Evolutionary conservation across 2,888 invertebrate species (phyloP).

Genomic region (Tetrapedia diversipes): DNA sequence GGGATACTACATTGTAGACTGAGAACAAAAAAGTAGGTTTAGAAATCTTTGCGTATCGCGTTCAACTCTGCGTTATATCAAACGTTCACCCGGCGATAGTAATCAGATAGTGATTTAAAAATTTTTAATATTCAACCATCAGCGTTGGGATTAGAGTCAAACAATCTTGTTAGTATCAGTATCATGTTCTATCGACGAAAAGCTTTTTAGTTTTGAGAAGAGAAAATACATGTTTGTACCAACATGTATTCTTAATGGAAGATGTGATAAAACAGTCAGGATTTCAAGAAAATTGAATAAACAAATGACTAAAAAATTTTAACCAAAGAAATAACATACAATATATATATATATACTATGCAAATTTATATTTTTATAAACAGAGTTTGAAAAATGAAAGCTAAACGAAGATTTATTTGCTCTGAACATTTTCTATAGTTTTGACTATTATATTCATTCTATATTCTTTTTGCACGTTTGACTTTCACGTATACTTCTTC

Average conservation of each 20-base stretch:
- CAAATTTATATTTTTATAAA: no score
- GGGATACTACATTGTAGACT: conserved; percentile 19
- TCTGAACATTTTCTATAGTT: no score
- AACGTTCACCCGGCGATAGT: conserved; percentile 7
- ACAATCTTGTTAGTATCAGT: conserved; percentile 9
- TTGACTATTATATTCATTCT: no score
- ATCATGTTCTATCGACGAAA: conserved; percentile 6
- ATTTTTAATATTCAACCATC: conserved; percentile 30
- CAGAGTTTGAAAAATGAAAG: no score
- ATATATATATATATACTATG: no score
- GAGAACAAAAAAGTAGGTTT: conserved; percentile 2
- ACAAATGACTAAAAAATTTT: no score
- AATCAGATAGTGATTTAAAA: conserved; percentile 21
- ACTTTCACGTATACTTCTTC: not conserved
- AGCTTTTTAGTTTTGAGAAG: not conserved
- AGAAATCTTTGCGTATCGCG: conserved; percentile 15
- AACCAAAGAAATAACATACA: no score
- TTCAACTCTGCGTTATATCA: conserved; percentile 5
- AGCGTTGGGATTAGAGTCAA: conserved; percentile 8
- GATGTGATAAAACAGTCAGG: no score
- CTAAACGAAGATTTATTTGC: no score
- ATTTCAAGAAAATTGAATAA: no score
- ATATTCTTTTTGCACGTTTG: no score
- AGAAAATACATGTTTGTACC: not conserved
- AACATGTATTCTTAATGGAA: not conserved